Conservation (phyloP, 2,113 vertebrate species). For the Xenopus borealis region DNA sequence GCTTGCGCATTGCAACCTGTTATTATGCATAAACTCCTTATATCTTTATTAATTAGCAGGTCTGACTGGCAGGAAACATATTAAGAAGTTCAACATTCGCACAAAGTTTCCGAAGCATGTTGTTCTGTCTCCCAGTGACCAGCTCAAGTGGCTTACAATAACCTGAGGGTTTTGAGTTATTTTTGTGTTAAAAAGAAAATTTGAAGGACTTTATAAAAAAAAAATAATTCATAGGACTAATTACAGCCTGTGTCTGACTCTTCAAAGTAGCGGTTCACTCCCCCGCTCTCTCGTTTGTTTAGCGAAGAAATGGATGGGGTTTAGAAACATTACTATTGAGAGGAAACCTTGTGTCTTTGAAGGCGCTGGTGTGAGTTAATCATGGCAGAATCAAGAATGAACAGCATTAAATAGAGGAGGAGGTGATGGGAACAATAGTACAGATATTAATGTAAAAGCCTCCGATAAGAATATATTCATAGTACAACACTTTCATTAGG, state of each 20-base stretch:
- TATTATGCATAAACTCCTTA: too few relatives aligned
- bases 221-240: slow-evolving; percentile 30
- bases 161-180: slow-evolving; percentile 28
- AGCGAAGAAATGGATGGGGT: background rate
- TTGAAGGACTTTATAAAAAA: slow-evolving; percentile 35
- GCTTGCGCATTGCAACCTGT: too few relatives aligned
- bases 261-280: slow-evolving; percentile 16
- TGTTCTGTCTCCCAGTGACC: slow-evolving; percentile 30
- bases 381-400: too few relatives aligned
- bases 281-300: slow-evolving; percentile 1
- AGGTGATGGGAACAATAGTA: background rate
- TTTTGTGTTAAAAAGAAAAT: slow-evolving; percentile 20
- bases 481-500: too few relatives aligned
- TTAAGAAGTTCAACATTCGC: slow-evolving; percentile 23
- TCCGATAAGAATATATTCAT: background rate
- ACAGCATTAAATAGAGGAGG: background rate
- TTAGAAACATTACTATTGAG: background rate
- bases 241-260: slow-evolving; percentile 24
- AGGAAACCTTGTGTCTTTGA: too few relatives aligned
- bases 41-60: background rate
- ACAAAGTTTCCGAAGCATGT: slow-evolving; percentile 22
- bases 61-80: slow-evolving; percentile 16
- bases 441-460: background rate
- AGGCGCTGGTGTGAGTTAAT: too few relatives aligned
- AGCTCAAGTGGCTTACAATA: slow-evolving; percentile 24